Evolutionary conservation across 2,797 vertebrate species (phyloP), one percentile per base, ranked within the genome.

Genomic region (Etheostoma nigrum): DNA sequence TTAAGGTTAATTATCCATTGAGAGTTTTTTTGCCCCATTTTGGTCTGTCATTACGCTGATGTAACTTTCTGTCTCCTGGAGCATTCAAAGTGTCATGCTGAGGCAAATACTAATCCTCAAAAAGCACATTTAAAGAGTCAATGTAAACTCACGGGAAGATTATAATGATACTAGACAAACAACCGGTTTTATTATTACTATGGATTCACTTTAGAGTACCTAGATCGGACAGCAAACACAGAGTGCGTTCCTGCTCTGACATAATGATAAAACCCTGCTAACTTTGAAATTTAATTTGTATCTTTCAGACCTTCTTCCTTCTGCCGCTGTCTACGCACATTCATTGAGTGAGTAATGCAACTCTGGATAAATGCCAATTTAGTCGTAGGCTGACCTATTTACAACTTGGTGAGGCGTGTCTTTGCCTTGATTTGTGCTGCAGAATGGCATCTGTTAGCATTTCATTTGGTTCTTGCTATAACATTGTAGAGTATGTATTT

Each of bases 271-370:
- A 40, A 40, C 10, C 36, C 36, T 40, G 10, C 36, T 40, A 40
- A 40, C 3, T 40, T 40, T 11, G 36, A 1, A 58, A 45, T 25
- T 55, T 54, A 0, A 53, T 27, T 47, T 27, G 2, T 11, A 25
- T 54, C 10, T 72, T 57, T 61, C 30, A 45, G 23, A 51, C 44
- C 7, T 23, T 57, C 62, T 55, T 51, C 8, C 42, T 44, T 52
- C 19, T 47, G 11, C 47, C 42, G 6, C 14, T 36, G 40, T 42
- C 9, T 44, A 44, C 3, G 13, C 42, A 51, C 8, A 30, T 27
- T 52, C 7, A 71, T 2, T 54, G 1, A 47, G n/a, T n/a, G 16
- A 18, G 21, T 30, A 49, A 57, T 27, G 15, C 15, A 61, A 54
- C 19, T 12, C 6, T 16, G 12, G 9, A 42, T 14, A n/a, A 47